Conservation (phyloP, 2,888 invertebrate genomes). For the Saturnia pavonia region DNA sequence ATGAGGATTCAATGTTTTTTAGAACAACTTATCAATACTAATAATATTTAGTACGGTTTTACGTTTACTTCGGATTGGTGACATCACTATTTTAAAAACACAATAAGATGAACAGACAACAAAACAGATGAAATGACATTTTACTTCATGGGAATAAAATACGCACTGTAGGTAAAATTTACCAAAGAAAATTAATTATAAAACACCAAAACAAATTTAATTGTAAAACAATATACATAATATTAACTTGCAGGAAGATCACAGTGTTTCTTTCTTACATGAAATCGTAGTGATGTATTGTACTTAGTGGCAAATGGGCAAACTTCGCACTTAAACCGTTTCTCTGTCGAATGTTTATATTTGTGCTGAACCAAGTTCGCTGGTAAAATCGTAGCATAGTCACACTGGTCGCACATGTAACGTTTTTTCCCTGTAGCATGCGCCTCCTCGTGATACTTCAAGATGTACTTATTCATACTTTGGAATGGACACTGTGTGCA, state of each 20-base stretch:
- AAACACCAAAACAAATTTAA: constrained; percentile 58
- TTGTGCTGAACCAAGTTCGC: constrained; percentile 74
- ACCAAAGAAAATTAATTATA: constrained; percentile 29
- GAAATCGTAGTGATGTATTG: constrained; percentile 72
- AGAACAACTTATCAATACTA: too few relatives aligned
- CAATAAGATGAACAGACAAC: too few relatives aligned
- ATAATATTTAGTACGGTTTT: too few relatives aligned
- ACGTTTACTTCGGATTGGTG: too few relatives aligned
- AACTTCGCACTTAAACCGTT: constrained; percentile 73
- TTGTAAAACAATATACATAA: constrained; percentile 38
- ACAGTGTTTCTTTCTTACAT: constrained; percentile 76
- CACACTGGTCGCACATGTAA: constrained; percentile 68
- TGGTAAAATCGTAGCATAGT: constrained; percentile 70
- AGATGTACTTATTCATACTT: constrained; percentile 72
- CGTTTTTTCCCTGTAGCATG: constrained; percentile 68
- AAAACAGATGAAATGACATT: too few relatives aligned
- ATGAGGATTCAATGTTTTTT: too few relatives aligned
- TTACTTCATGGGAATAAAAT: too few relatives aligned
- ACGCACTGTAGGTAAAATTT: neutral
- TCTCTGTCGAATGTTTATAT: constrained; percentile 72
- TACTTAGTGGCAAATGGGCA: constrained; percentile 76
- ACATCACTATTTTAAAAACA: too few relatives aligned
- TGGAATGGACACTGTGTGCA: constrained; percentile 70
- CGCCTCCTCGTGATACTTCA: constrained; percentile 72
- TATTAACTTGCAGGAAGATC: constrained; percentile 68